Conservation (phyloP, 2,113 vertebrate genomes). For the Thamnophis sirtalis region DNA sequence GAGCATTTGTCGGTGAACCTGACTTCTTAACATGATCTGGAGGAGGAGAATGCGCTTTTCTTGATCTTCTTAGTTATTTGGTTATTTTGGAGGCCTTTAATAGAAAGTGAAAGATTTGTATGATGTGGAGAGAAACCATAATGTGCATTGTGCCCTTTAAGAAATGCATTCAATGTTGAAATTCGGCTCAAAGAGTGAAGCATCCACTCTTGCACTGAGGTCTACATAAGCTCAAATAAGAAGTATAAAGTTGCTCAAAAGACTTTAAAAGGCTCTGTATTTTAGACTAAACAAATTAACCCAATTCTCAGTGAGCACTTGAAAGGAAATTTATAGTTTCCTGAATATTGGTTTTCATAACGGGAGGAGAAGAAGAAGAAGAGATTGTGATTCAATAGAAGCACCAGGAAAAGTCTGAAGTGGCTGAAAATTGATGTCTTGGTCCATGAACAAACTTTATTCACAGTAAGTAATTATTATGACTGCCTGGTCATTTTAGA, state of each 20-base stretch:
- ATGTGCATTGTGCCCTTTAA: background rate
- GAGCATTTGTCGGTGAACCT: too few relatives aligned
- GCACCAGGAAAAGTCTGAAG: background rate
- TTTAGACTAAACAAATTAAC: background rate
- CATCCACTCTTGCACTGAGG: background rate
- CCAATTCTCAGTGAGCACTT: background rate
- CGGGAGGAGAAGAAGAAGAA: background rate
- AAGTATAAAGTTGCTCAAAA: background rate
- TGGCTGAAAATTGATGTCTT: background rate
- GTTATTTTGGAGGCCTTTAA: background rate
- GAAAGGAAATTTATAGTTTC: background rate
- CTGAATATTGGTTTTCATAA: background rate
- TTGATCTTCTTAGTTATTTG: background rate
- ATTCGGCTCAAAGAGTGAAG: background rate
- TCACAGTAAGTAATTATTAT: background rate
- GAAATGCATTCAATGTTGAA: background rate
- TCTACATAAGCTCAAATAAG: background rate
- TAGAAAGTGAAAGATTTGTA: background rate
- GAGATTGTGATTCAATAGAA: background rate
- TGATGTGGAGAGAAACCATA: background rate
- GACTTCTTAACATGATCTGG: background rate
- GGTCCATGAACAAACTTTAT: background rate
- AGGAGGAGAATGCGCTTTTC: background rate
- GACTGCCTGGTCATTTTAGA: background rate
- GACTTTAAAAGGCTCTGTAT: background rate